Base-by-base conservation (phyloP, 1,140 invertebrate species). In the Drosophila virilis region DNA sequence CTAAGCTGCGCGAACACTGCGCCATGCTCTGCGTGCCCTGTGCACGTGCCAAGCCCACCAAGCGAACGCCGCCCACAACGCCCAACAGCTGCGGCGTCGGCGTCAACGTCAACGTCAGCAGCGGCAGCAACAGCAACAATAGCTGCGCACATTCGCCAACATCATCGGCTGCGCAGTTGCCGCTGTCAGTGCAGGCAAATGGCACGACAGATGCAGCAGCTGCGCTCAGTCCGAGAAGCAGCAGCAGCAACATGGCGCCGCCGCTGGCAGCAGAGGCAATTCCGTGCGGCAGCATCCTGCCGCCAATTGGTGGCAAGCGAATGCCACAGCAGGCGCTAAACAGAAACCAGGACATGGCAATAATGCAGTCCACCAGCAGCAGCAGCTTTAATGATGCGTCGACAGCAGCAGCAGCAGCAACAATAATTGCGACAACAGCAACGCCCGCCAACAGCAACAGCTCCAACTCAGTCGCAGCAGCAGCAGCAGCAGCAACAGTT, bases 21-120 rank as follows among this genome's bases (percentile, higher is more conserved):
- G 72, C 84, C 22, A 92, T 92, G 79, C 66, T 91, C 17, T 92
- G 92, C 58, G 83, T 86, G 43, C 91, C 90, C 10, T 92, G 92
- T 73, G 81, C 80, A 2, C 73, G 78, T 13, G 45, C 69, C 12
- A 92, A 91, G 59, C 68, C 82, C 38, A 50, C 68, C 33, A 90
- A 82, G 46, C 77, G 90, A 8, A 64, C 60, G 6, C 78, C 80
- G 43, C 28, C 70, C 22, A 10, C 62, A 15, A 37, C 61, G 28
- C 35, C 66, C 35, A 60, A 38, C 46, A n/a, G 10, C 50, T 13
- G 37, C 79, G 55, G 48, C 46, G n/a, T 17, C 38, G 42, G 42
- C n/a, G 42, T 13, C 15, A 17, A 13, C 54, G 43, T 9, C 45
- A 42, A 22, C 48, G 17, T 0, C 17, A 1, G 13, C 28, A 8